Evolutionary conservation across 2,888 invertebrate genomes (phyloP).

Genomic region (Nemurella pictetii): DNA sequence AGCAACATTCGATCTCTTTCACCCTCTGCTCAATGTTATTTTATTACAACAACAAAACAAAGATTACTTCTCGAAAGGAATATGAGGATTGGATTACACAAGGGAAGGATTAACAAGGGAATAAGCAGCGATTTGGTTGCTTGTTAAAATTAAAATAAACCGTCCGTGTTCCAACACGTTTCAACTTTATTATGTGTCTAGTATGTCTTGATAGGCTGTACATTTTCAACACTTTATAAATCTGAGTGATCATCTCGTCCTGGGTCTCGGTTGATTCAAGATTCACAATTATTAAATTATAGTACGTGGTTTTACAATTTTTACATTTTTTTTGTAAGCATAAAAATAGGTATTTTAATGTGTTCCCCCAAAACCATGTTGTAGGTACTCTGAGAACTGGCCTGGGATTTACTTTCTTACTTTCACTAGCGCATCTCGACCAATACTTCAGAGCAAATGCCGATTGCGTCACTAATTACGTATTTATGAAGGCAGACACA

Average conservation of each 20-base stretch:
- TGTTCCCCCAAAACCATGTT: not conserved
- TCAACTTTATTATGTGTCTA: conserved; percentile 1
- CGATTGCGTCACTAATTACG: not conserved
- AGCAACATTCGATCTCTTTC: too few species aligned
- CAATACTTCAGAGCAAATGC: not conserved
- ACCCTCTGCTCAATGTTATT: too few species aligned
- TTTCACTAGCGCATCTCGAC: not conserved
- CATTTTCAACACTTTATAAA: not conserved
- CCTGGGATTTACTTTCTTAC: not conserved
- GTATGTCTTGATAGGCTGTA: not conserved
- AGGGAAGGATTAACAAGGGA: too few species aligned
- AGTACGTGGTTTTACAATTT: not conserved
- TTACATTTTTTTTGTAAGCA: not conserved
- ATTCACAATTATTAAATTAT: not conserved
- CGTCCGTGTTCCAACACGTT: not conserved
- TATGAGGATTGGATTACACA: too few species aligned
- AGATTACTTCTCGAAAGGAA: too few species aligned
- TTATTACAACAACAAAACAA: too few species aligned
- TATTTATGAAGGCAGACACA: conserved; percentile 27
- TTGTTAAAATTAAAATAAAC: not conserved
- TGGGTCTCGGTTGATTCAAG: not conserved
- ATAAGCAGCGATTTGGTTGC: too few species aligned
- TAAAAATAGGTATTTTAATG: not conserved
- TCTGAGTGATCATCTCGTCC: not conserved
- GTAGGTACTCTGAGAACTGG: not conserved